Base-by-base conservation (phyloP, 2,888 invertebrate genomes). In the Eurois occulta region DNA sequence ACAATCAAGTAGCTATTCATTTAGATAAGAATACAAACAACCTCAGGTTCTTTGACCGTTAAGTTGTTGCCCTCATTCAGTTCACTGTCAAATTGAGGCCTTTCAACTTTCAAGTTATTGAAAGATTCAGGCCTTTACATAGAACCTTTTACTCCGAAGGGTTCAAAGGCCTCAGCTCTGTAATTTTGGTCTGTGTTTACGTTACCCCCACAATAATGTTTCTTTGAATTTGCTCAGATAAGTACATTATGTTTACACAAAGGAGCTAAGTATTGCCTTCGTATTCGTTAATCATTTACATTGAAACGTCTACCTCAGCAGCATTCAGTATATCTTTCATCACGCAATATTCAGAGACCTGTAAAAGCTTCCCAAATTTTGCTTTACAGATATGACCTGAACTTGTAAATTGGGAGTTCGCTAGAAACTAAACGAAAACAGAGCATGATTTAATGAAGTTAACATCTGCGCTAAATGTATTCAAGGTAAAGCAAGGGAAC, bases 81-180 rank as follows among this genome's bases (percentile, higher is more conserved):
- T 76, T 72, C 64, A 72, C 28, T 52, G 69, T 18, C 43, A 76
- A 75, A 35, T 78, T 43, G n/a, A 80, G 78, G 69, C 75, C 74
- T 70, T 87, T 81, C 74, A 87, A 75, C 60, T 76, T 79, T 65
- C 46, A 75, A 65, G 72, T 75, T 77, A 85, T 81, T 88, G 75
- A 81, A 78, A 60, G 43, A 66, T 64, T 71, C 13, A 71, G 68
- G 55, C 64, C 52, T 73, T 78, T 73, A 38, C n/a, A 71, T n/a
- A 52, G 67, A 73, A 66, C 58, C 52, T 71, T 77, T 65, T 78
- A 66, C 21, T 65, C 35, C 35, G n/a, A 52, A 62, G 66, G 70
- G 87, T 87, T 88, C 85, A 87, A 78, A 83, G 79, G 18, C 75
- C 75, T 77, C 43, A 41, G 46, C 13, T 48, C 32, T 73, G 62